Base-by-base conservation (phyloP, 1,140 invertebrate species). In the Reticulitermes speratus region DNA sequence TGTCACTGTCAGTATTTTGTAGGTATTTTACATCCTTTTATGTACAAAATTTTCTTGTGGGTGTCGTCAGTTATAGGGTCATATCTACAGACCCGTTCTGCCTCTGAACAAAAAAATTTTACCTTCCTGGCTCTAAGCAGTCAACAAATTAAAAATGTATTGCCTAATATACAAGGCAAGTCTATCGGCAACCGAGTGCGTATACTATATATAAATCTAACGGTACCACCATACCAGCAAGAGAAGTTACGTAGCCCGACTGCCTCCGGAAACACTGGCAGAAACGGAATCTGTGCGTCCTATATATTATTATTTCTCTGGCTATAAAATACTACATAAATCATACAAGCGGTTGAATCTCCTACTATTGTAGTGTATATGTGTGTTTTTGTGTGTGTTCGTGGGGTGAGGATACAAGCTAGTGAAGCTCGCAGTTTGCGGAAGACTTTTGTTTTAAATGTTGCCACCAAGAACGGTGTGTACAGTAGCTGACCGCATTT, bases 261-360 rank as follows among this genome's bases (percentile, higher is more conserved):
- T 19, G 59, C 59, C 59, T 30, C 65, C 65, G 65, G 65, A 65
- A 65, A 25, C 59, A 19, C 25, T 65, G 12, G 59, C 59, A 75
- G 25, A 75, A 75, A 14, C 65, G 65, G 65, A 75, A 75, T 75
- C 16, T 14, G 65, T 30, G 25, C n/a, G 65, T 30, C 65, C 65
- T 75, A 75, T 75, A 75, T 75, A 75, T 75, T 75, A 75, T 75
- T 75, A 75, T 75, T 75, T 75, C 65, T 75, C 65, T 75, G 25
- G 25, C 65, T 1, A 75, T 75, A 75, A 25, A 75, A 75, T 75
- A 75, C 65, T 1, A 75, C 65, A 75, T 75, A 30, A 75, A 75
- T 75, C 65, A 75, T 75, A 75, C n/a, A 75, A 75, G 65, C 65
- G 65, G 65, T 75, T 30, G n/a, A 30, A 75, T 75, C 7, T 75